Evolutionary conservation across 2,888 invertebrate species (phyloP).

Genomic region (Andrena fulva): DNA sequence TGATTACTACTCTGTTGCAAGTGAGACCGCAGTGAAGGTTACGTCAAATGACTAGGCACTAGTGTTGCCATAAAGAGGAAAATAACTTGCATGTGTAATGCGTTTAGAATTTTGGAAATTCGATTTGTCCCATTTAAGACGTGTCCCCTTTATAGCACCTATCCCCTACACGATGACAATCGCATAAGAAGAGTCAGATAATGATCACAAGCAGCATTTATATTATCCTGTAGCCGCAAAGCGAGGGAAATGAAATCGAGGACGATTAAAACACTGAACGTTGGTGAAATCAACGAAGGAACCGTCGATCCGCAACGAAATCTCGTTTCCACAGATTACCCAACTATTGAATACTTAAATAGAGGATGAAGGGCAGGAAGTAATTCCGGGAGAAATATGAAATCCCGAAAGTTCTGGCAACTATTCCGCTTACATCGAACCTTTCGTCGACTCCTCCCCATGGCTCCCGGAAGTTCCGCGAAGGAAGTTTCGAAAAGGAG

Average conservation of each 20-base stretch:
- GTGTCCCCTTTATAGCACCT: too few relatives aligned
- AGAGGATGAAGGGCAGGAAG: neutral
- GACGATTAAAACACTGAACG: neutral
- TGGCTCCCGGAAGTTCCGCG: conserved; percentile 11
- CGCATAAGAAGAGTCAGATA: too few relatives aligned
- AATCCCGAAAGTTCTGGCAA: conserved; percentile 23
- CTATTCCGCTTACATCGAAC: conserved; percentile 31
- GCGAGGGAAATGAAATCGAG: too few relatives aligned
- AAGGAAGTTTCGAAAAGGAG: conserved; percentile 22
- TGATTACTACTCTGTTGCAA: too few relatives aligned
- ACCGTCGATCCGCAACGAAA: neutral
- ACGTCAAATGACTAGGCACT: too few relatives aligned
- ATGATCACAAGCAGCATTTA: neutral
- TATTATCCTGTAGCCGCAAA: too few relatives aligned
- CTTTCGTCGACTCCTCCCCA: neutral
- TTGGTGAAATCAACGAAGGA: neutral
- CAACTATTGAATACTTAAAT: conserved; percentile 16
- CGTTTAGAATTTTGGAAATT: too few relatives aligned
- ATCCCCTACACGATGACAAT: too few relatives aligned
- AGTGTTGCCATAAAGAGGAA: too few relatives aligned
- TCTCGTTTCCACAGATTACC: conserved; percentile 5
- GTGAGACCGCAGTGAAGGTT: too few relatives aligned
- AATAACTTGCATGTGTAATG: too few relatives aligned
- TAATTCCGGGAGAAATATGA: conserved; percentile 31
- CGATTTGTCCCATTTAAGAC: too few relatives aligned